Percentiles rank a stretch among this genome's conserved stretches.
Evolutionary conservation across 64 coral and sea anemone species (phyloP).

Genomic region (Montipora sp.): DNA sequence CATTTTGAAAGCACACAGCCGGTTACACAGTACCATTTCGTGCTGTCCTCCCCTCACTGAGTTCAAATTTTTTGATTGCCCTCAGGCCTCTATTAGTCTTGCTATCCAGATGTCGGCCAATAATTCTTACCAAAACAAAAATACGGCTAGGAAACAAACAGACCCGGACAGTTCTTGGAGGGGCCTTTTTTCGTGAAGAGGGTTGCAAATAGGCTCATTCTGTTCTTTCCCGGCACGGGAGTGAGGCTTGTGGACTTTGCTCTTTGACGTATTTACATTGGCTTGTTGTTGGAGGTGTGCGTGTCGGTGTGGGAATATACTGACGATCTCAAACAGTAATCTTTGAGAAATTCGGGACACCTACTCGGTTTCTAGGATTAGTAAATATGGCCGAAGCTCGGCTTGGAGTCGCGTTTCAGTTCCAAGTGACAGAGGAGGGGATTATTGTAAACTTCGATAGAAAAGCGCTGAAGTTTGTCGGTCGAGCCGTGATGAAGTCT

Average conservation of each 20-base stretch:
- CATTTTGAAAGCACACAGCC: too few relatives aligned
- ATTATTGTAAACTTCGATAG: constrained; percentile 88
- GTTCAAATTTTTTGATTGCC: too few relatives aligned
- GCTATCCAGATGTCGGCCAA: too few relatives aligned
- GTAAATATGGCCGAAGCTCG: constrained; percentile 95
- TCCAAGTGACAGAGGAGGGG: constrained; percentile 95
- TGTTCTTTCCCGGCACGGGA: too few relatives aligned
- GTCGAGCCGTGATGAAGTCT: constrained; percentile 74
- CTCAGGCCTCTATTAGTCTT: too few relatives aligned
- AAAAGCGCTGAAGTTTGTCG: constrained; percentile 80
- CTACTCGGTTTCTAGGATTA: background rate
- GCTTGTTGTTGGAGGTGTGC: constrained; percentile 21
- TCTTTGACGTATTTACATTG: background rate
- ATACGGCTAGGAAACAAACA: too few relatives aligned
- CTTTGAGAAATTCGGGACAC: background rate
- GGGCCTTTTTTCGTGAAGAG: too few relatives aligned
- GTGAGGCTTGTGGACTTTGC: constrained; percentile 3
- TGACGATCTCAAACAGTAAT: background rate
- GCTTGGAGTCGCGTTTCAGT: constrained; percentile 95
- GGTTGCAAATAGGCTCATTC: too few relatives aligned
- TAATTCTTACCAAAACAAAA: too few relatives aligned
- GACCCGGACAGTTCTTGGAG: too few relatives aligned
- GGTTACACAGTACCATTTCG: too few relatives aligned
- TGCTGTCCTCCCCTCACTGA: too few relatives aligned
- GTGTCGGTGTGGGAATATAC: background rate